Percentiles rank a stretch among this genome's conserved stretches.
Evolutionary conservation across 2,888 invertebrate genomes (phyloP).

Genomic region (Meandrusa payeni): DNA sequence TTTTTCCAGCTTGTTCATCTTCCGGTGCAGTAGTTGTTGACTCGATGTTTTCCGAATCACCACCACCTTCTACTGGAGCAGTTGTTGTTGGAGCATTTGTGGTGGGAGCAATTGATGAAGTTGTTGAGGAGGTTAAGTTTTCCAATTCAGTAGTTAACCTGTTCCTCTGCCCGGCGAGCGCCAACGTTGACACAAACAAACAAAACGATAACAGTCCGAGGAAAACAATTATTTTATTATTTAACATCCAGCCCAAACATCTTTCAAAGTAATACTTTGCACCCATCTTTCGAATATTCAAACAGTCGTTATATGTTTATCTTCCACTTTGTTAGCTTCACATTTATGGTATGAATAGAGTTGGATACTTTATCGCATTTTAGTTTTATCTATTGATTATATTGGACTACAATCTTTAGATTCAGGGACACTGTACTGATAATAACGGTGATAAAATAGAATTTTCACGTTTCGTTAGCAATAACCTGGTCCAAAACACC

Average conservation of each 20-base stretch:
- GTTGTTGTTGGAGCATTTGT: not conserved
- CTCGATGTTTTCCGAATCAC: not conserved
- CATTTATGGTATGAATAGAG: conserved; percentile 6
- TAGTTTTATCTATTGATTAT: conserved; percentile 12
- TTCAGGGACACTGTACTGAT: conserved; percentile 6
- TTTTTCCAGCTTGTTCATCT: too few relatives aligned
- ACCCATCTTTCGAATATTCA: conserved; percentile 33
- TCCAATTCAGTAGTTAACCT: conserved; percentile 39
- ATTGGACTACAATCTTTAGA: conserved; percentile 1
- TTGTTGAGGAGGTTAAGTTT: conserved; percentile 31
- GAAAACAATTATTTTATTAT: conserved; percentile 65
- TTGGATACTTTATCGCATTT: conserved; percentile 1
- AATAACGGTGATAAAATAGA: not conserved
- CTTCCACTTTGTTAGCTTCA: not conserved
- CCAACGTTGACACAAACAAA: conserved; percentile 60
- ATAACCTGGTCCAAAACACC: too few relatives aligned
- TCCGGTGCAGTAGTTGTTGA: too few relatives aligned
- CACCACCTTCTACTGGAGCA: not conserved
- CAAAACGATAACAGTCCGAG: conserved; percentile 55
- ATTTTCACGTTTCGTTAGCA: too few relatives aligned
- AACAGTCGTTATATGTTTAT: too few relatives aligned
- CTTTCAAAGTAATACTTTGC: conserved; percentile 54
- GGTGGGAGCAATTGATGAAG: too few relatives aligned
- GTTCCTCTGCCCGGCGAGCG: conserved; percentile 56
- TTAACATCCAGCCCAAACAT: conserved; percentile 54